Conservation (phyloP, 2,888 invertebrate species). For the Margaritifera margaritifera region DNA sequence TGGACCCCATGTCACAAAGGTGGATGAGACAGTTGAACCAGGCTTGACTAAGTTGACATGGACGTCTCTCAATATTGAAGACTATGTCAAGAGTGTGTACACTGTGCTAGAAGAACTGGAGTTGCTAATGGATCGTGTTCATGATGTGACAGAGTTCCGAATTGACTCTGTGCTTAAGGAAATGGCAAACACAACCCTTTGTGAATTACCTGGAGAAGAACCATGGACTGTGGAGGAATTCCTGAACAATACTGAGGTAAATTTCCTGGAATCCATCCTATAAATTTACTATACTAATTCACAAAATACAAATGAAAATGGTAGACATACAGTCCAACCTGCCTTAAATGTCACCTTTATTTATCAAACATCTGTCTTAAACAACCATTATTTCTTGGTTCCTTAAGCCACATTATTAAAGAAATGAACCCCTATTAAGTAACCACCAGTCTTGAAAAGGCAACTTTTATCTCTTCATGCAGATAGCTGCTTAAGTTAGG, state of each 20-base stretch:
- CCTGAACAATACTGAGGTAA: conserved; percentile 85
- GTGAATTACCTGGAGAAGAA: conserved; percentile 86
- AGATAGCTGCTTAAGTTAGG: not conserved
- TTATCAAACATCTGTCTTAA: no score
- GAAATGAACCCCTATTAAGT: no score
- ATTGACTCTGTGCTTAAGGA: conserved; percentile 89
- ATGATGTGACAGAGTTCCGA: conserved; percentile 75
- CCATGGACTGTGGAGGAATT: conserved; percentile 92
- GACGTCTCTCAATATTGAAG: conserved; percentile 88
- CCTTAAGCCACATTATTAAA: no score
- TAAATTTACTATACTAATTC: not conserved
- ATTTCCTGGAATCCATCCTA: conserved; percentile 53
- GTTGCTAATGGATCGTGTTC: conserved; percentile 77
- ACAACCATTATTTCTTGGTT: no score
- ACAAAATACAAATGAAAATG: not conserved
- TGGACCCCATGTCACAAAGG: conserved; percentile 87
- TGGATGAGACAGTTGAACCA: conserved; percentile 82
- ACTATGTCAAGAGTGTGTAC: conserved; percentile 76
- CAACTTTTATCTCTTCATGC: no score
- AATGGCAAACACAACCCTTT: conserved; percentile 89
- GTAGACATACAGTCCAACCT: no score
- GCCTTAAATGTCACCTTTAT: no score
- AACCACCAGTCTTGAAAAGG: no score
- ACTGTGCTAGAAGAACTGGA: conserved; percentile 88
- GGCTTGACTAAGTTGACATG: conserved; percentile 87